Conservation (phyloP, 2,888 invertebrate species). For the Thereva nobilitata region DNA sequence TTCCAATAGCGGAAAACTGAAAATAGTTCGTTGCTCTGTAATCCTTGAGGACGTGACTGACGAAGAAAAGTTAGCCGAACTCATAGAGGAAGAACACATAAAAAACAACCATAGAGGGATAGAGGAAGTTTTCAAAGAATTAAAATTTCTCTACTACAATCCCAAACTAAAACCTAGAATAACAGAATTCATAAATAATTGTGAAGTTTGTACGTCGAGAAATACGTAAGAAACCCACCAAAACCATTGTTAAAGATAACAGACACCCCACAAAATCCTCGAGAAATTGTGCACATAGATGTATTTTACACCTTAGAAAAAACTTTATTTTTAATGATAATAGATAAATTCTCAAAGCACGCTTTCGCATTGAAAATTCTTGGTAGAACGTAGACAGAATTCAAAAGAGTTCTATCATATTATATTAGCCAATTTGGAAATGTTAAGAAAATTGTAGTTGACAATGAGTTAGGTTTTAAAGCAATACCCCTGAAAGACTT, state of each 20-base stretch:
- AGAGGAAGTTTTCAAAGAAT: slow-evolving; percentile 38
- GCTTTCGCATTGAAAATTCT: slow-evolving; percentile 42
- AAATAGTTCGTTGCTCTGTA: slow-evolving; percentile 1
- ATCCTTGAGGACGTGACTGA: slow-evolving; percentile 32
- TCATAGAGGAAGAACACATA: slow-evolving; percentile 40
- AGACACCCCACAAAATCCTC: slow-evolving; percentile 43
- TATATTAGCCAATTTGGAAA: slow-evolving; percentile 40
- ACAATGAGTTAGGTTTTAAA: slow-evolving; percentile 43
- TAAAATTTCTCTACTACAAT: slow-evolving; percentile 39
- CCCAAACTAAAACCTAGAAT: slow-evolving; percentile 41
- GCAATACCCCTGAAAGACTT: slow-evolving; percentile 42
- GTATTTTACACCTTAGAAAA: slow-evolving; percentile 42
- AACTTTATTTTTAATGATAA: slow-evolving; percentile 42
- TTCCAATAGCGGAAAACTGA: background rate
- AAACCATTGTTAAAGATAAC: slow-evolving; percentile 18
- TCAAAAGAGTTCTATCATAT: slow-evolving; percentile 38
- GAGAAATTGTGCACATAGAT: slow-evolving; percentile 45
- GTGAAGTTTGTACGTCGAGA: slow-evolving; percentile 33
- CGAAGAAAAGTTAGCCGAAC: slow-evolving; percentile 35
- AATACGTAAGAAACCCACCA: slow-evolving; percentile 43
- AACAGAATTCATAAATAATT: no score
- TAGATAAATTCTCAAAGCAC: slow-evolving; percentile 45
- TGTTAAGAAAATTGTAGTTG: slow-evolving; percentile 39
- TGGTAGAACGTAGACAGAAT: slow-evolving; percentile 41
- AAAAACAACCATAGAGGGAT: slow-evolving; percentile 43